phyloP scores from a whole-genome alignment of 2,113 vertebrate genomes.

The Caranx ignobilis region DNA sequence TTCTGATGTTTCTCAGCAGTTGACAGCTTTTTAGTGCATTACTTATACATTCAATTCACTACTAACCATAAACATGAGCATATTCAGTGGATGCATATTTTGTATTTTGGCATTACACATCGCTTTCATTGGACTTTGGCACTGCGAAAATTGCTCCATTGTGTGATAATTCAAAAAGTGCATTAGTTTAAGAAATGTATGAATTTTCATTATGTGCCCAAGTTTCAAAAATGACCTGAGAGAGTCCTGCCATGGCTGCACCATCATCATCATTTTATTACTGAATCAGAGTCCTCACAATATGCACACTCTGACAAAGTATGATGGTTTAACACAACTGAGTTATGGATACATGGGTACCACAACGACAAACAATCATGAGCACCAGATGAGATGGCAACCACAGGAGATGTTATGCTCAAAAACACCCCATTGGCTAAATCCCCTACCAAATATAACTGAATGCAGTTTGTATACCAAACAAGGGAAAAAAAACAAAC shows the following conservation, averaged over 20 bases:
- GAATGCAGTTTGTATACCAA: too few relatives aligned
- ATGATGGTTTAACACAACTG: background rate
- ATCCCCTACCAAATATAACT: too few relatives aligned
- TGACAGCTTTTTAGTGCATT: too few relatives aligned
- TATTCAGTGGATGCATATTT: background rate
- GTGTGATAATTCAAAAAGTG: background rate
- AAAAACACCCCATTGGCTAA: background rate
- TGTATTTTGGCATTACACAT: background rate
- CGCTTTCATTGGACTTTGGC: background rate
- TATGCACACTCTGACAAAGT: background rate
- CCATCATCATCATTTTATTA: too few relatives aligned
- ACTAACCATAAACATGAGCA: too few relatives aligned
- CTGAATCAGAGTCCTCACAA: background rate
- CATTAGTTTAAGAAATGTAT: background rate
- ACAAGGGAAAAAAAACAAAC: background rate
- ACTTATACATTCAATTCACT: too few relatives aligned
- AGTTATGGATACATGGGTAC: too few relatives aligned
- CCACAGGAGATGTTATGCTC: background rate
- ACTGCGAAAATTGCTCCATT: background rate
- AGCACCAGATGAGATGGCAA: too few relatives aligned
- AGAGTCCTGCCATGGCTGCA: too few relatives aligned
- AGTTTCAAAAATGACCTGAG: too few relatives aligned
- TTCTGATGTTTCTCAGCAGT: too few relatives aligned
- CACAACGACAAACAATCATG: too few relatives aligned
- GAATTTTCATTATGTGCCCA: background rate